These are phyloP conservation scores for Chelon labrosus DNA, from an alignment of 2,797 vertebrate species.

Conservation along the genomic window DNA sequence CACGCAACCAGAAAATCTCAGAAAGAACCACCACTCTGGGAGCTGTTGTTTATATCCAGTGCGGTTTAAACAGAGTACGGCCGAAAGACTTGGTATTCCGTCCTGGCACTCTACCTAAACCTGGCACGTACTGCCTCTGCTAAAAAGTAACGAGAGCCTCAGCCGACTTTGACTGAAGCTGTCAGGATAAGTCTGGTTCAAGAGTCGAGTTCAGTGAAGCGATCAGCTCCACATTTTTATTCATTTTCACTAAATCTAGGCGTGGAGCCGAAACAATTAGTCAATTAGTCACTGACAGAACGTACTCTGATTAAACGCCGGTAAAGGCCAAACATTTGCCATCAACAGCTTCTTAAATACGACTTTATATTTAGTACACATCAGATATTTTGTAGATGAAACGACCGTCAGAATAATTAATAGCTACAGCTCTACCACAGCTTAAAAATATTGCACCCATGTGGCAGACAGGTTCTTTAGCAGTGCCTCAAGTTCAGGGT, in stretches of 20 bases:
- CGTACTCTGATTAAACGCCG: neutral
- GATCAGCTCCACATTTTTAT: conserved; percentile 16
- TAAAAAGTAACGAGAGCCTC: neutral
- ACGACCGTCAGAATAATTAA: neutral
- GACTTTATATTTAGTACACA: neutral
- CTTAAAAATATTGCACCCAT: neutral
- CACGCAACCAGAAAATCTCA: conserved; percentile 7
- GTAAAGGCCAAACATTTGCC: neutral
- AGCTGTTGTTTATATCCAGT: neutral
- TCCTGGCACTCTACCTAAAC: neutral
- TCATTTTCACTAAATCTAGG: too few species aligned
- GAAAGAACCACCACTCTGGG: conserved; percentile 4
- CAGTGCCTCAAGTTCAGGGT: neutral
- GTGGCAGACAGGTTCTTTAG: neutral
- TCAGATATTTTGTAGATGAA: neutral
- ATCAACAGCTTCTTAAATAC: neutral
- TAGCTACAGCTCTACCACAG: neutral
- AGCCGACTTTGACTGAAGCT: neutral
- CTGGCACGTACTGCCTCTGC: neutral
- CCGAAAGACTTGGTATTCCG: conserved; percentile 7
- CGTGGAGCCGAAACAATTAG: neutral
- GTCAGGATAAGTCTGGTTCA: conserved; percentile 16
- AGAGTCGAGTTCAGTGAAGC: conserved; percentile 1
- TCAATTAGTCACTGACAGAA: neutral
- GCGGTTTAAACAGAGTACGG: neutral